phyloP scores from a whole-genome alignment of 2,888 invertebrate species.

The Trissoscelio sp. region DNA sequence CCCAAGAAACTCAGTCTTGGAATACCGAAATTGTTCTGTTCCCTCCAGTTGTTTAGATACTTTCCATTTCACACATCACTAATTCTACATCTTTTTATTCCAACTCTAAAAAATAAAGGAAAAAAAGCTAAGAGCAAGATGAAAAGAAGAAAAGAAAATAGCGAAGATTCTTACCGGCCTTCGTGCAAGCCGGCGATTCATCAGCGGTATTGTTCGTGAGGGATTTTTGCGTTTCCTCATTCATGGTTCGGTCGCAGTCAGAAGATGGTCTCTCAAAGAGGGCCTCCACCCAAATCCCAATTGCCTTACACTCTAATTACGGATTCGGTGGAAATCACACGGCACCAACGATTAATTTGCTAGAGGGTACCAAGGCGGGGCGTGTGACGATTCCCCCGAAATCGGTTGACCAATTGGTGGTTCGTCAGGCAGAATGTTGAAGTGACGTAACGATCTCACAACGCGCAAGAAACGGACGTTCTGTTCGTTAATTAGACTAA shows the following conservation, averaged over 20 bases:
- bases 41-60: too few species aligned
- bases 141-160: slow-evolving; percentile 22
- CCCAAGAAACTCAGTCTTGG: too few species aligned
- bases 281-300: slow-evolving; percentile 42
- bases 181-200: slow-evolving; percentile 75
- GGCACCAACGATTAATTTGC: slow-evolving; percentile 1
- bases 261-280: slow-evolving; percentile 5
- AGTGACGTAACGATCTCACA: slow-evolving; percentile 30
- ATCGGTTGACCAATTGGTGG: slow-evolving; percentile 9
- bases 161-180: slow-evolving; percentile 75
- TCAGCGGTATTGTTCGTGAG: slow-evolving; percentile 74
- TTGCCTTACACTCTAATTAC: slow-evolving; percentile 1
- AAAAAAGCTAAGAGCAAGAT: not conserved
- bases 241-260: slow-evolving; percentile 73
- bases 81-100: too few species aligned
- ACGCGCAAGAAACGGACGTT: not conserved
- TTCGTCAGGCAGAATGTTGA: slow-evolving; percentile 5
- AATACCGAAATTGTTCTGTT: too few species aligned
- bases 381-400: not conserved
- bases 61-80: too few species aligned
- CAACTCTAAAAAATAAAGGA: not conserved
- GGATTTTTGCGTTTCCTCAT: slow-evolving; percentile 77
- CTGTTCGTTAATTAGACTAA: too few species aligned
- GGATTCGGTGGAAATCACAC: not conserved
- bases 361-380: slow-evolving; percentile 1